Evolutionary conservation across 2,113 vertebrate species (phyloP).

Genomic region (Anguilla japonica): DNA sequence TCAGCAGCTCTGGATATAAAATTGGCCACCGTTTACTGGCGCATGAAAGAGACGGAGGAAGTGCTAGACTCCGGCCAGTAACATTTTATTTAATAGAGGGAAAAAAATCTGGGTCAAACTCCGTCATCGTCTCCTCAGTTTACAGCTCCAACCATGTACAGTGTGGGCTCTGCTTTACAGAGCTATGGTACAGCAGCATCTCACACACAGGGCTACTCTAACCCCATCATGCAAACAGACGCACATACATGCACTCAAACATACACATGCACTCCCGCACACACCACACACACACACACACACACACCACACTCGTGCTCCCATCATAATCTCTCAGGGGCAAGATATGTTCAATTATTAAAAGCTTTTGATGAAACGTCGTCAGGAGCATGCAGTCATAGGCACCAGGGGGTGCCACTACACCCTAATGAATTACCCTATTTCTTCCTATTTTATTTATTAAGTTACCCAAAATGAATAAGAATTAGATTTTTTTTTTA

Average conservation of each 20-base stretch:
- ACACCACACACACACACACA: too few relatives aligned
- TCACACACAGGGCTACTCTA: not conserved
- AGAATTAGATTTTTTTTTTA: too few relatives aligned
- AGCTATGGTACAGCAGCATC: not conserved
- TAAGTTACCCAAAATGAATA: too few relatives aligned
- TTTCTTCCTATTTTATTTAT: too few relatives aligned
- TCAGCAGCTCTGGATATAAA: slow-evolving; percentile 14
- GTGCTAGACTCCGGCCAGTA: not conserved
- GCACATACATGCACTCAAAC: not conserved
- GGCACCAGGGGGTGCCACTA: too few relatives aligned
- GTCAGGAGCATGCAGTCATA: not conserved
- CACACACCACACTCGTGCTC: not conserved
- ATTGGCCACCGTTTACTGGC: slow-evolving; percentile 19
- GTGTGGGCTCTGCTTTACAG: not conserved
- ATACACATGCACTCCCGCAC: not conserved
- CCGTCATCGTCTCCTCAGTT: not conserved
- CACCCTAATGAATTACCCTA: too few relatives aligned
- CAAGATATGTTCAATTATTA: not conserved
- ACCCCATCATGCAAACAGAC: not conserved
- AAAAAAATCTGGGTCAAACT: slow-evolving; percentile 5
- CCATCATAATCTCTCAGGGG: not conserved
- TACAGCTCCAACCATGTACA: not conserved
- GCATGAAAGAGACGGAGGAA: slow-evolving; percentile 4
- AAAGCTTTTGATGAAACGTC: not conserved
- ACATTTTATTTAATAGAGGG: slow-evolving; percentile 1